A percentile compares a stretch with the other conserved stretches of the same genome.
These are phyloP conservation scores for Liopterus haemorrhoidalis DNA, from an alignment of 2,888 invertebrate species.

Conservation along the genomic window DNA sequence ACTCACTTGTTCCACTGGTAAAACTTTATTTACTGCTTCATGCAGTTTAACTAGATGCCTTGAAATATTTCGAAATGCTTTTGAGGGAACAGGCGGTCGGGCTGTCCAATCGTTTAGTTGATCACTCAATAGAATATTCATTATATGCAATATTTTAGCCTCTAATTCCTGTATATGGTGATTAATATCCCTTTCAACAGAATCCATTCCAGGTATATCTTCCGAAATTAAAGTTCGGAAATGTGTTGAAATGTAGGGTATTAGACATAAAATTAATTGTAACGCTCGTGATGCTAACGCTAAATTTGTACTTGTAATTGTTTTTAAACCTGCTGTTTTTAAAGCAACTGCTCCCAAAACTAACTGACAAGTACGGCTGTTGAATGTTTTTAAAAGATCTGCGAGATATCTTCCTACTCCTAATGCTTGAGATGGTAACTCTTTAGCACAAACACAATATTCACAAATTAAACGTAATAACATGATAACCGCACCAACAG, in stretches of 20 bases:
- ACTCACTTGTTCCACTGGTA: conserved; percentile 69
- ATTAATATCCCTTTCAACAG: conserved; percentile 70
- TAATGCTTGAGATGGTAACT: conserved; percentile 72
- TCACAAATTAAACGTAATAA: conserved; percentile 86
- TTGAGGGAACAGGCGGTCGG: conserved; percentile 90
- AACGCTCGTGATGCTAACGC: conserved; percentile 79
- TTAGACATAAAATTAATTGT: conserved; percentile 72
- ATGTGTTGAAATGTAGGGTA: conserved; percentile 65
- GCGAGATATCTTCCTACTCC: conserved; percentile 78
- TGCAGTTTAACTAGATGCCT: conserved; percentile 85
- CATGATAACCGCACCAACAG: conserved; percentile 77
- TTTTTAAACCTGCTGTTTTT: conserved; percentile 87
- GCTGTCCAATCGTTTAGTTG: conserved; percentile 88
- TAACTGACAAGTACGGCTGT: conserved; percentile 85
- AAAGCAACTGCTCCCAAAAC: conserved; percentile 95
- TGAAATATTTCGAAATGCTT: conserved; percentile 79
- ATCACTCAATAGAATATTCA: conserved; percentile 74
- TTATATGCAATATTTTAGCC: conserved; percentile 83
- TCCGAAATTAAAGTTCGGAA: conserved; percentile 58
- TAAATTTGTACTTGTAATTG: conserved; percentile 90
- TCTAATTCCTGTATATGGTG: conserved; percentile 91
- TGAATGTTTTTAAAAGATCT: conserved; percentile 83
- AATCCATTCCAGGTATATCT: conserved; percentile 56
- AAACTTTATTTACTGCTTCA: conserved; percentile 80
- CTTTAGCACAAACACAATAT: conserved; percentile 77